Conservation (phyloP, 2,113 vertebrate species). For the Grus americana region DNA sequence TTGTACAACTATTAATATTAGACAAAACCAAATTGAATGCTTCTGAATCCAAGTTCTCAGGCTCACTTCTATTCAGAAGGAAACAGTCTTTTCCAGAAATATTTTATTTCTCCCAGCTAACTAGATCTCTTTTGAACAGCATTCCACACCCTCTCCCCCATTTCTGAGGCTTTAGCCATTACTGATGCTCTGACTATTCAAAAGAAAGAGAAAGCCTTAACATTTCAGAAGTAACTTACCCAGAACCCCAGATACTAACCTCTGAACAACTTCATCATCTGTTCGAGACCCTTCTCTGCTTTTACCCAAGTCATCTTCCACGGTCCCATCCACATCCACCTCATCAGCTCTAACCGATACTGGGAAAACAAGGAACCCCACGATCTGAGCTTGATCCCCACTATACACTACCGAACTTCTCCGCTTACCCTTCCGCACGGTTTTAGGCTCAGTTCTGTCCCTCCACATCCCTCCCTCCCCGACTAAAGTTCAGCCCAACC, state of each 20-base stretch:
- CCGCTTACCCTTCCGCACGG: rapidly evolving
- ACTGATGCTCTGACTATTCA: too few species aligned
- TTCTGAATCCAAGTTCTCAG: not conserved
- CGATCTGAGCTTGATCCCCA: rapidly evolving
- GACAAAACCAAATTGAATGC: rapidly evolving
- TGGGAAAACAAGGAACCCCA: not conserved
- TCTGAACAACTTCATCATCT: constrained; percentile 93
- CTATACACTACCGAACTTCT: rapidly evolving
- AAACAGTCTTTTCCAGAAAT: not conserved
- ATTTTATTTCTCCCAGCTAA: not conserved
- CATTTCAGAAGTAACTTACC: rapidly evolving
- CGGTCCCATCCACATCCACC: constrained; percentile 83
- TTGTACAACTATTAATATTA: rapidly evolving
- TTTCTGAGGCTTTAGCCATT: not conserved
- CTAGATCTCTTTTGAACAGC: too few species aligned
- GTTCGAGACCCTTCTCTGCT: constrained; percentile 93
- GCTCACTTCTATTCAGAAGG: rapidly evolving
- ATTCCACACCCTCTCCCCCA: rapidly evolving
- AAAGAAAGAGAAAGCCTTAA: not conserved
- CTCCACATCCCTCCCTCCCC: too few species aligned
- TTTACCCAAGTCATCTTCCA: constrained; percentile 93
- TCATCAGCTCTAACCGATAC: constrained; percentile 79
- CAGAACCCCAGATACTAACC: constrained; percentile 68
- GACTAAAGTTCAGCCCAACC: rapidly evolving
- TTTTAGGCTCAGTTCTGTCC: too few species aligned